Percentiles rank a stretch among this genome's conserved stretches.
Evolutionary conservation across 2,888 invertebrate genomes (phyloP).

Genomic region (Polydesmus complanatus): DNA sequence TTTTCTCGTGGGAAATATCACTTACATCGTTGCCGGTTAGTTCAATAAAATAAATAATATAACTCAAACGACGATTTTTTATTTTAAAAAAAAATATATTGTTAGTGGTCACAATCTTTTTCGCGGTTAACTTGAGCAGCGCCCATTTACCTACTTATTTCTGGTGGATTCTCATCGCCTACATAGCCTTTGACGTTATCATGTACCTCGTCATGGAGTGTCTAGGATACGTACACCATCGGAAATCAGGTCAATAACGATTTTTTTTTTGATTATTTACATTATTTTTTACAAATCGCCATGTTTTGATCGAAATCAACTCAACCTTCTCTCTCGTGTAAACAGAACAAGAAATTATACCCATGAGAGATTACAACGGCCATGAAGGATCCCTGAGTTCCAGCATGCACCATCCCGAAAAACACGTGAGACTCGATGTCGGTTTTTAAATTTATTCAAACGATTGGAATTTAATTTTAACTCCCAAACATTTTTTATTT

Average conservation of each 20-base stretch:
- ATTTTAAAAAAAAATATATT: neutral
- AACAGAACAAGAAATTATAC: neutral
- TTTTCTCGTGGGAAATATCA: conserved; percentile 73
- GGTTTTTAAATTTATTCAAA: too few species aligned
- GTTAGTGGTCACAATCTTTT: conserved; percentile 81
- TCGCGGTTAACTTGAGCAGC: conserved; percentile 70
- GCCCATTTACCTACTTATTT: conserved; percentile 75
- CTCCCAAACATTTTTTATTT: neutral
- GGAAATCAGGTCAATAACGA: neutral
- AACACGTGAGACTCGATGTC: too few species aligned
- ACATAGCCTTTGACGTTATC: conserved; percentile 74
- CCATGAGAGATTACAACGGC: neutral
- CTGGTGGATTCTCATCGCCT: conserved; percentile 75
- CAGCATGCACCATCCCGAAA: neutral
- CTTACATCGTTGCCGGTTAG: conserved; percentile 76
- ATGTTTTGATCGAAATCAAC: too few species aligned
- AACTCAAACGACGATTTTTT: too few species aligned
- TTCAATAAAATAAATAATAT: conserved; percentile 23
- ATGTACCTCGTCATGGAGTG: conserved; percentile 53
- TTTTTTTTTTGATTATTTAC: neutral
- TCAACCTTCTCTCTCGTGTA: too few species aligned
- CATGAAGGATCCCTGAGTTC: neutral
- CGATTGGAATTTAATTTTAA: neutral
- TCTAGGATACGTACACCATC: neutral
- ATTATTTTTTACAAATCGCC: too few species aligned